phyloP scores from a whole-genome alignment of 1,140 invertebrate species.

The Rhopalosiphum maidis region DNA sequence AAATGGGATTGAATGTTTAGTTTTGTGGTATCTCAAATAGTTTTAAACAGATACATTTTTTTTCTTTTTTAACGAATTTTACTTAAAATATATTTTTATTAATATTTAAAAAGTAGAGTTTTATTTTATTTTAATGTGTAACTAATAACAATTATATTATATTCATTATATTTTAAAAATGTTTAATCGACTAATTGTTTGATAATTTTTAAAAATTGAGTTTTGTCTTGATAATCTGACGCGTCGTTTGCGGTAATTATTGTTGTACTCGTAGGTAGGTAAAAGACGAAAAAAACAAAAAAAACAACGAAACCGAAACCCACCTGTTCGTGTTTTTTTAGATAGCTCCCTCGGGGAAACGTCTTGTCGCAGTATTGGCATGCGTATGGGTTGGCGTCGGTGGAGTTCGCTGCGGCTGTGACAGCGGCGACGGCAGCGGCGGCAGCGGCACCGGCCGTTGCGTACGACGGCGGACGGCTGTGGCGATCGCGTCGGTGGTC shows the following conservation, averaged over 20 bases:
- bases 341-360: constrained; percentile 83
- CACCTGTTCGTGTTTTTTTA: constrained; percentile 94
- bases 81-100: not conserved
- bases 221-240: not conserved
- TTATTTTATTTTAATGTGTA: too few relatives aligned
- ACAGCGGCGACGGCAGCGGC: constrained; percentile 72
- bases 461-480: constrained; percentile 64
- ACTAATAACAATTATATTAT: too few relatives aligned
- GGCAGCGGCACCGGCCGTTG: constrained; percentile 68
- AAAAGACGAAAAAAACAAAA: not conserved
- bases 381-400: constrained; percentile 79
- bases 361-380: constrained; percentile 92
- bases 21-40: too few relatives aligned
- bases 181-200: not conserved
- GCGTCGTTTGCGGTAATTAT: not conserved
- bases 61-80: too few relatives aligned
- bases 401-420: constrained; percentile 69
- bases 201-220: not conserved
- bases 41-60: too few relatives aligned
- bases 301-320: constrained; percentile 60
- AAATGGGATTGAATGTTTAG: not conserved
- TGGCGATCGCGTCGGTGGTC: constrained; percentile 61
- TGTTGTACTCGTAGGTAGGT: too few relatives aligned
- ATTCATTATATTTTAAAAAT: not conserved
- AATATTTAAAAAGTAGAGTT: too few relatives aligned